These are phyloP conservation scores for Willowsia nigromaculata DNA, from an alignment of 2,888 invertebrate genomes.

Conservation along the genomic window DNA sequence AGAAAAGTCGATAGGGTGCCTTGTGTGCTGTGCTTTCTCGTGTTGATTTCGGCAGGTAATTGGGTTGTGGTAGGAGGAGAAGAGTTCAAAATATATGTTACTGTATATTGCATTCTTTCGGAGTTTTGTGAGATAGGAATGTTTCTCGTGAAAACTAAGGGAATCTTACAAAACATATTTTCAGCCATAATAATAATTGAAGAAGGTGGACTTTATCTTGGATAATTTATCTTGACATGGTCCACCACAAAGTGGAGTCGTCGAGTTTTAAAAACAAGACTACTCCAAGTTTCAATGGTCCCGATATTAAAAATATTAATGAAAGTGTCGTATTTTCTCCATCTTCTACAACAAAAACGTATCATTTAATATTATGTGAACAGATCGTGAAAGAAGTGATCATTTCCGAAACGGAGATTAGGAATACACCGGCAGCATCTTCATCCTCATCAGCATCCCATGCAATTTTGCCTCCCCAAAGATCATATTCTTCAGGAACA, in stretches of 20 bases:
- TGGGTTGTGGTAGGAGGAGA: slow-evolving; percentile 15
- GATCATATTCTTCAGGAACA: slow-evolving; percentile 48
- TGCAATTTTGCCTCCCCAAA: background rate
- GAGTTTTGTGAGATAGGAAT: background rate
- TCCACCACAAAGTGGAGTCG: slow-evolving; percentile 21
- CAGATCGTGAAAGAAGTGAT: slow-evolving; percentile 78
- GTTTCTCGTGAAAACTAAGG: background rate
- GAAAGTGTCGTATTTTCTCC: background rate
- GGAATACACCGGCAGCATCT: background rate
- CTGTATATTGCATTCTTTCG: background rate
- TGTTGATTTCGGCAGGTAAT: background rate
- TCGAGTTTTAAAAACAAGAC: background rate
- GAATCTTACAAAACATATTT: background rate
- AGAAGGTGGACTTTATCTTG: background rate
- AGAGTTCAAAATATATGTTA: background rate
- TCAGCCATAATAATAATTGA: too few species aligned
- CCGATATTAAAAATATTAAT: background rate
- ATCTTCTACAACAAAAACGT: slow-evolving; percentile 62
- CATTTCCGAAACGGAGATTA: slow-evolving; percentile 73
- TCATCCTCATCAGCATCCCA: background rate
- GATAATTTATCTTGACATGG: slow-evolving; percentile 45
- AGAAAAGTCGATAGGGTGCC: slow-evolving; percentile 61
- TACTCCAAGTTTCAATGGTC: background rate
- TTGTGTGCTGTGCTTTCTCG: slow-evolving; percentile 5
- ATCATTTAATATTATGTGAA: slow-evolving; percentile 76